A percentile compares a stretch with the other conserved stretches of the same genome.
Evolutionary conservation across 2,888 invertebrate species (phyloP).

Genomic region (Caenorhabditis wallacei): DNA sequence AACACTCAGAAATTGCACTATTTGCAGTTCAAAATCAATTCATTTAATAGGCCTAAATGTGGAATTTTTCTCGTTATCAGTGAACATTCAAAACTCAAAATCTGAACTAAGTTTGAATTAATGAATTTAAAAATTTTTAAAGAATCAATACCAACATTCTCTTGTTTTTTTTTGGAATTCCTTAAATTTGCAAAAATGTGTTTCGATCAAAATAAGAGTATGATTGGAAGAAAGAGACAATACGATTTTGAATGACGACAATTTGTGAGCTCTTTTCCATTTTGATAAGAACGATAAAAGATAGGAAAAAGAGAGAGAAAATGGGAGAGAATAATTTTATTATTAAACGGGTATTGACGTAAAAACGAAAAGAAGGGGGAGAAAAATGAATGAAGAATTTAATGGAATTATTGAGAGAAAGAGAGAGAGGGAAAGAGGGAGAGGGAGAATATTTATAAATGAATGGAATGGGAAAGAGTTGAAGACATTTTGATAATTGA

Average conservation of each 20-base stretch:
- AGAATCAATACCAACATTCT: no score
- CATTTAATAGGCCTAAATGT: slow-evolving; percentile 7
- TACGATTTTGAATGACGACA: neutral
- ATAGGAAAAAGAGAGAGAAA: neutral
- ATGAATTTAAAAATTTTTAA: neutral
- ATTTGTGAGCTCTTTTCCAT: neutral
- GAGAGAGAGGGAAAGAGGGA: neutral
- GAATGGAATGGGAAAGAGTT: no score
- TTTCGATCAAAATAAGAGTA: no score
- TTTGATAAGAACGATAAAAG: slow-evolving; percentile 12
- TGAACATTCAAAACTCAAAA: neutral
- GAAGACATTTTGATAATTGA: no score
- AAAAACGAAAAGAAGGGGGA: slow-evolving; percentile 14
- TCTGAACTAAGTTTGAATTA: neutral
- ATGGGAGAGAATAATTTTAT: slow-evolving; percentile 30
- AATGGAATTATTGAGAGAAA: slow-evolving; percentile 15
- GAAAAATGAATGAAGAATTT: slow-evolving; percentile 14
- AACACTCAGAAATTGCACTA: no score
- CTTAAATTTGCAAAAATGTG: no score
- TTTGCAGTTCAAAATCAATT: neutral
- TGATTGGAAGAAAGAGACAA: no score
- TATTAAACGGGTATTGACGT: slow-evolving; percentile 24
- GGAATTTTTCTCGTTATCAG: slow-evolving; percentile 1
- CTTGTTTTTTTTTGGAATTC: no score
- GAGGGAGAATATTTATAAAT: neutral